A percentile compares a stretch with the other conserved stretches of the same genome.
phyloP scores from a whole-genome alignment of 2,888 invertebrate genomes.

The Amiota communis region DNA sequence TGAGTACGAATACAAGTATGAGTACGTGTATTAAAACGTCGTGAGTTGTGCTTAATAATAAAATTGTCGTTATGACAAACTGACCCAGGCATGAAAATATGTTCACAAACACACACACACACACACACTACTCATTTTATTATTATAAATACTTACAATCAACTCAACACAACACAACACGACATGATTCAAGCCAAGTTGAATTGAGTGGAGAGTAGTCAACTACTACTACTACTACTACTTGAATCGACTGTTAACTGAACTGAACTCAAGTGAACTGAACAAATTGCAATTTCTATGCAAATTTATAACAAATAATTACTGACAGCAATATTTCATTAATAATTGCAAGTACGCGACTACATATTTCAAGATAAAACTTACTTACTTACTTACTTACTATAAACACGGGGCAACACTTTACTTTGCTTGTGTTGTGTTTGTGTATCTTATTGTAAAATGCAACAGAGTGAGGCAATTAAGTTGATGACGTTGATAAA shows the following conservation, averaged over 20 bases:
- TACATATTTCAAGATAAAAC: slow-evolving; percentile 59
- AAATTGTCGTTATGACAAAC: slow-evolving; percentile 6
- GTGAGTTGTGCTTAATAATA: slow-evolving; percentile 8
- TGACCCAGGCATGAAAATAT: slow-evolving; percentile 8
- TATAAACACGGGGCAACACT: too few species aligned
- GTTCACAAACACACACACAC: slow-evolving; percentile 2
- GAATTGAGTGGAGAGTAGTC: background rate
- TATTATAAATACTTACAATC: too few species aligned
- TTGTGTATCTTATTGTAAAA: slow-evolving; percentile 17
- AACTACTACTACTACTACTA: background rate
- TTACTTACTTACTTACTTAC: slow-evolving; percentile 43
- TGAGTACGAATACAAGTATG: too few species aligned
- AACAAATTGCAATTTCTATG: slow-evolving; percentile 68
- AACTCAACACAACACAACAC: background rate
- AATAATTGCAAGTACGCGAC: slow-evolving; percentile 57
- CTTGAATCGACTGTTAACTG: slow-evolving; percentile 14
- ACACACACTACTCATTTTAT: too few species aligned
- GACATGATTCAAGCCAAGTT: background rate
- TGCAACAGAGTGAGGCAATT: slow-evolving; percentile 63
- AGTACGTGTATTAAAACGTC: too few species aligned
- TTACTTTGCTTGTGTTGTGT: background rate
- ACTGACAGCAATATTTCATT: slow-evolving; percentile 69
- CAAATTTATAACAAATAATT: slow-evolving; percentile 69
- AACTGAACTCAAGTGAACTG: slow-evolving; percentile 48
- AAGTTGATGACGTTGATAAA: slow-evolving; percentile 68